phyloP scores from a whole-genome alignment of 37 sponge, comb jelly and placozoan species.

The Halichondria panicea region DNA sequence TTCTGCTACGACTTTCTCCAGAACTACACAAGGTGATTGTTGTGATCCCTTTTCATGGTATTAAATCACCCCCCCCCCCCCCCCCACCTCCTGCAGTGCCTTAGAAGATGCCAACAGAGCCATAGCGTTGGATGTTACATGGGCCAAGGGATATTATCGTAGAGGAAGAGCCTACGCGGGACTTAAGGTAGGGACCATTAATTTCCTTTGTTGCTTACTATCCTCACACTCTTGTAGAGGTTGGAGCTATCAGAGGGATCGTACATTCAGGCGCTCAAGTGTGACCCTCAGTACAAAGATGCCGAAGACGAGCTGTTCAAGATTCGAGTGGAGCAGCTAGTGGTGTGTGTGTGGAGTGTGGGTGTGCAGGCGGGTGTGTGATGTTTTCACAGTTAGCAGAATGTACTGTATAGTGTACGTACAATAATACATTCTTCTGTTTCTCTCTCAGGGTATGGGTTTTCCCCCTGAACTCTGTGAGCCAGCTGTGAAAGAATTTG shows the following conservation, averaged over 20 bases:
- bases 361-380: too few relatives aligned
- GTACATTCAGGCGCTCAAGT: constrained; percentile 30
- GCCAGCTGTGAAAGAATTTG: constrained; percentile 19
- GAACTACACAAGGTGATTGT: constrained; percentile 50
- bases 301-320: constrained; percentile 45
- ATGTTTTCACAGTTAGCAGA: background rate
- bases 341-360: constrained; percentile 16
- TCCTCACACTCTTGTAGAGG: constrained; percentile 39
- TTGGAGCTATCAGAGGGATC: constrained; percentile 52
- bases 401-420: background rate
- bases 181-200: constrained; percentile 26
- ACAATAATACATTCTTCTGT: background rate
- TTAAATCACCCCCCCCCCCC: background rate
- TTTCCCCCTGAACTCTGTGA: constrained; percentile 13
- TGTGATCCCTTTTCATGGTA: background rate
- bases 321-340: constrained; percentile 15
- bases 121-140: constrained; percentile 48
- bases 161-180: constrained; percentile 78
- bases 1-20: constrained; percentile 82
- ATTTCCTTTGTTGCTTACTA: background rate
- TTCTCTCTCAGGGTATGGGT: constrained; percentile 45
- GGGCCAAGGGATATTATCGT: constrained; percentile 89
- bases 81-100: constrained; percentile 35
- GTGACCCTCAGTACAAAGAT: constrained; percentile 52
- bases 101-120: constrained; percentile 73